phyloP scores from a whole-genome alignment of 2,113 vertebrate species.

The Vireo altiloquus region DNA sequence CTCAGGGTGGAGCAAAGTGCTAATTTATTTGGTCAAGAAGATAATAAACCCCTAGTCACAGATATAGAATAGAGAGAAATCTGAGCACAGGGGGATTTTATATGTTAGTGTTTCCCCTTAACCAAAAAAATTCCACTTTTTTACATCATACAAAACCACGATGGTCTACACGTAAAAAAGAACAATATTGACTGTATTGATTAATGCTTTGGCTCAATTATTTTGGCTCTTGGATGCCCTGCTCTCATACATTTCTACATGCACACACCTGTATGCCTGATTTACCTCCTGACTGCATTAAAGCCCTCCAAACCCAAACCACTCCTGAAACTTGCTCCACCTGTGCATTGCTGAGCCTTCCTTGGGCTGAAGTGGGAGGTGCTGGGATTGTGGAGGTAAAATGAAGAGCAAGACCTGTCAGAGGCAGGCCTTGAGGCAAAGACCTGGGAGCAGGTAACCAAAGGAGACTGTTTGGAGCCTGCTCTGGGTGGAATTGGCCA shows the following conservation, averaged over 20 bases:
- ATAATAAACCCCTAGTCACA: neutral
- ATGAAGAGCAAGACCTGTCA: neutral
- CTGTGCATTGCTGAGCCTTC: neutral
- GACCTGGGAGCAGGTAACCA: neutral
- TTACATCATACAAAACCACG: neutral
- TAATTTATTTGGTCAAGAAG: neutral
- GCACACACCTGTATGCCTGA: neutral
- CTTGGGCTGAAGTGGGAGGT: neutral
- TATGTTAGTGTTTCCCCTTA: neutral
- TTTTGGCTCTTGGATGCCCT: neutral
- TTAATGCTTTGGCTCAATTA: neutral
- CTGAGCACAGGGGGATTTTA: fast-evolving
- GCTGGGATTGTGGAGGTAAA: neutral
- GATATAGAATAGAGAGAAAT: neutral
- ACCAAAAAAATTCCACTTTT: neutral
- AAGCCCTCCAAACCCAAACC: neutral
- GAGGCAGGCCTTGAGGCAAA: neutral
- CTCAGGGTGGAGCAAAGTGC: neutral
- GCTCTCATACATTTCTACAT: neutral
- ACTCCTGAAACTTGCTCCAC: neutral
- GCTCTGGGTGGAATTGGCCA: neutral
- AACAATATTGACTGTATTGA: neutral
- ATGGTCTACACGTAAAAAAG: neutral
- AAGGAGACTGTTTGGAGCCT: neutral
- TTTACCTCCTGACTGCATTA: neutral